These are phyloP conservation scores for Rachycentron canadum DNA, from an alignment of 2,797 vertebrate genomes.

Conservation along the genomic window DNA sequence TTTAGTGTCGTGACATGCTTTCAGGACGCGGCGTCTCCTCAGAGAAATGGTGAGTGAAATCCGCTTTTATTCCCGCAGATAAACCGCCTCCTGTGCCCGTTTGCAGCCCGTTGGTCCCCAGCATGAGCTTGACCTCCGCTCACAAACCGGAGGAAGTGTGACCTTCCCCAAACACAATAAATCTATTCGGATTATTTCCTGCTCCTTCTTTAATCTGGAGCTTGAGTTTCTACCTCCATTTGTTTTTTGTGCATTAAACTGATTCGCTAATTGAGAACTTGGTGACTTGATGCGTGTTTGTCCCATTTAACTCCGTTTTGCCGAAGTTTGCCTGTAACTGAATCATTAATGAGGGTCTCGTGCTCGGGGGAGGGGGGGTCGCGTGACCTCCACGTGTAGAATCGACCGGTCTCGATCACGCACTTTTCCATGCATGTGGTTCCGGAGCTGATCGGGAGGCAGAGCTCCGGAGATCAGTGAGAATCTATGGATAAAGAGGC, in stretches of 20 bases:
- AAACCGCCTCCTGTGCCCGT: accelerated
- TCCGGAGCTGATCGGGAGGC: not conserved
- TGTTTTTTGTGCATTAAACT: too few relatives aligned
- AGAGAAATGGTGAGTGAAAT: conserved; percentile 72
- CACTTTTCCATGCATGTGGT: conserved; percentile 19
- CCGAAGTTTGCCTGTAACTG: not conserved
- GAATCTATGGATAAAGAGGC: conserved; percentile 24
- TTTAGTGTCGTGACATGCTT: conserved; percentile 72
- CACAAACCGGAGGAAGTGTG: not conserved
- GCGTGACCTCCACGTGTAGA: conserved; percentile 11
- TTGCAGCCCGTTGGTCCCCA: not conserved
- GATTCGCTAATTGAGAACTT: too few relatives aligned
- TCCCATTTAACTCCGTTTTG: too few relatives aligned
- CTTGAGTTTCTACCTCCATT: not conserved
- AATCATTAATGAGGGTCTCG: too few relatives aligned
- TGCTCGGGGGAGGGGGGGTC: too few relatives aligned
- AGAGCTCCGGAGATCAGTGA: not conserved
- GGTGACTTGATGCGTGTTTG: too few relatives aligned
- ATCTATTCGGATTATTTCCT: accelerated
- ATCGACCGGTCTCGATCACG: not conserved
- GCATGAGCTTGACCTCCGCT: conserved; percentile 41
- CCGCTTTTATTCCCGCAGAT: not conserved
- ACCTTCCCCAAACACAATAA: conserved; percentile 14
- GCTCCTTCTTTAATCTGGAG: not conserved
- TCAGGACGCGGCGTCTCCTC: conserved; percentile 58